These are phyloP conservation scores for Apodemia mormo DNA, from an alignment of 2,888 invertebrate genomes.

Conservation along the genomic window DNA sequence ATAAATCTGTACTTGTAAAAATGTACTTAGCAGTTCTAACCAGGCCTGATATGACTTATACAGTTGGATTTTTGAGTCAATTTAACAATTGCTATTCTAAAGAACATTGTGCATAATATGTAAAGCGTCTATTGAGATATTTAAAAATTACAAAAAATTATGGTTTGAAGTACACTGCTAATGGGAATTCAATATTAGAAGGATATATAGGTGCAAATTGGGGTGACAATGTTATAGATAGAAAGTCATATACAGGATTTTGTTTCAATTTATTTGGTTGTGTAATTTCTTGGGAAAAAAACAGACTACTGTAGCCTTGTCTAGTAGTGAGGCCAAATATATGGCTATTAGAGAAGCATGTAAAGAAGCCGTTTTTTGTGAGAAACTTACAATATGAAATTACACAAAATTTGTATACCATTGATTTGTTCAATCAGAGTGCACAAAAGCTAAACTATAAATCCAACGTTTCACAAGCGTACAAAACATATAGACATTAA, in stretches of 20 bases:
- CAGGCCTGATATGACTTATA: neutral
- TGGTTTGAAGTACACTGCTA: neutral
- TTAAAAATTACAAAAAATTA: neutral
- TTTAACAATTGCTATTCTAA: neutral
- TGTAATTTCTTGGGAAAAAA: neutral
- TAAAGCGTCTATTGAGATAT: constrained; percentile 5
- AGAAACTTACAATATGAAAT: neutral
- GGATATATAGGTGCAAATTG: neutral
- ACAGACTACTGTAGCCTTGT: neutral
- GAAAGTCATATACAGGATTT: neutral
- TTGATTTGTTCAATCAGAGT: neutral
- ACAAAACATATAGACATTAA: neutral
- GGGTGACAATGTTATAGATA: neutral
- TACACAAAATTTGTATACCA: neutral
- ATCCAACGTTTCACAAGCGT: neutral
- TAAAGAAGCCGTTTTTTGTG: neutral
- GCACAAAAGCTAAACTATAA: neutral
- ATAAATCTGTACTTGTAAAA: neutral
- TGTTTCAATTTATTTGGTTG: neutral
- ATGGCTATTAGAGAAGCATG: neutral
- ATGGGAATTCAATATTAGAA: neutral
- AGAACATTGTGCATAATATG: neutral
- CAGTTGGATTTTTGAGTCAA: neutral
- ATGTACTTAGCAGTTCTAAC: neutral
- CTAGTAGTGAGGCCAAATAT: neutral